Evolutionary conservation across 2,888 invertebrate genomes (phyloP).

Genomic region (Andrena marginata): DNA sequence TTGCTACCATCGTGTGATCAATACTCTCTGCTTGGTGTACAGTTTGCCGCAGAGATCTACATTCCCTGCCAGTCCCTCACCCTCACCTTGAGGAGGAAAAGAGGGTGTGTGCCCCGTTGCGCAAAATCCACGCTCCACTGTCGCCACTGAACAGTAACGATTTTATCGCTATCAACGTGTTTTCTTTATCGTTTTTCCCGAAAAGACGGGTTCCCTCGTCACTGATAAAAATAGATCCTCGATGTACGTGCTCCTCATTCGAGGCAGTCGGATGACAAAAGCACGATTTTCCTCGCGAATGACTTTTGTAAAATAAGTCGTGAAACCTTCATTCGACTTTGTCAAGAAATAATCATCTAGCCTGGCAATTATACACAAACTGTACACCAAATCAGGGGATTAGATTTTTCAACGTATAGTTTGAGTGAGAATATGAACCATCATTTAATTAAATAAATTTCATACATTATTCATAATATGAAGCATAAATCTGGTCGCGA

Average conservation of each 20-base stretch:
- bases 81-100: constrained; percentile 58
- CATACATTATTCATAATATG: too few relatives aligned
- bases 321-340: too few relatives aligned
- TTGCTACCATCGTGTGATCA: constrained; percentile 66
- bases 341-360: too few relatives aligned
- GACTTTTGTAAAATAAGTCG: too few relatives aligned
- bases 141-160: constrained; percentile 56
- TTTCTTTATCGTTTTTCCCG: background rate
- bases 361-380: too few relatives aligned
- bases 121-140: constrained; percentile 55
- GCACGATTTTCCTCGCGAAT: background rate
- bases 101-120: constrained; percentile 50
- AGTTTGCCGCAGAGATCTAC: constrained; percentile 63
- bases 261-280: background rate
- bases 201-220: background rate
- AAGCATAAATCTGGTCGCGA: too few relatives aligned
- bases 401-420: too few relatives aligned
- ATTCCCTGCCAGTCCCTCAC: constrained; percentile 59
- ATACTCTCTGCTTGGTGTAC: constrained; percentile 66
- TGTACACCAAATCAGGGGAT: too few relatives aligned
- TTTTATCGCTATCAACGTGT: constrained; percentile 50
- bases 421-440: too few relatives aligned
- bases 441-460: too few relatives aligned
- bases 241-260: background rate
- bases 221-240: background rate